Percentiles rank a stretch among this genome's conserved stretches.
phyloP scores from a whole-genome alignment of 2,113 vertebrate genomes.

The Sinocyclocheilus maitianheensis region DNA sequence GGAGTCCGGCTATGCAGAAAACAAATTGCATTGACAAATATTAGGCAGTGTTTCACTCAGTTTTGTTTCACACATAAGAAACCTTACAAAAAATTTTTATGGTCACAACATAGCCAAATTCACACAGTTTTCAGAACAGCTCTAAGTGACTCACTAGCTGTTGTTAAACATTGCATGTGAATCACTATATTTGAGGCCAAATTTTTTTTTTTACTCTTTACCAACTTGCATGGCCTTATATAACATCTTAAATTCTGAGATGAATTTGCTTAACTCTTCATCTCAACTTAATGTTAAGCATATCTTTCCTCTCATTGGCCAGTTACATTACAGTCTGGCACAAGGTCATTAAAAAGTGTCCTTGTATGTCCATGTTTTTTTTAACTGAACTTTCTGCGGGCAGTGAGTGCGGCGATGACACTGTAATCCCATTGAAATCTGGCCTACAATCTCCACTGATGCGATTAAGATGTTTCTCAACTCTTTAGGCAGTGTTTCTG shows the following conservation, averaged over 20 bases:
- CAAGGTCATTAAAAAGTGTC: constrained; percentile 15
- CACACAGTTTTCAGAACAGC: constrained; percentile 34
- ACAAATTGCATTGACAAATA: neutral
- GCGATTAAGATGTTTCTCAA: constrained; percentile 43
- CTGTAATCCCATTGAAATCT: constrained; percentile 43
- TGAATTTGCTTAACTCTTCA: neutral
- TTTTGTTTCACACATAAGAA: neutral
- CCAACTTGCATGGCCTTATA: neutral
- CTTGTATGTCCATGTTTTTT: neutral
- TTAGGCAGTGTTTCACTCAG: neutral
- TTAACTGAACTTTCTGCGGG: constrained; percentile 22
- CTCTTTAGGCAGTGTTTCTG: neutral
- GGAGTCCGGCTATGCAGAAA: neutral
- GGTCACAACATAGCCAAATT: neutral
- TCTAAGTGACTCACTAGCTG: constrained; percentile 17
- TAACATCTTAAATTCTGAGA: neutral
- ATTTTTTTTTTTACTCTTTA: neutral
- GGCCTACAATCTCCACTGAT: constrained; percentile 33
- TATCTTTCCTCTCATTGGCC: neutral
- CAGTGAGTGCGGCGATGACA: neutral
- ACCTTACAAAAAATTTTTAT: neutral
- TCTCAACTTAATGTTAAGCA: neutral
- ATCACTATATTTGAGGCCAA: neutral
- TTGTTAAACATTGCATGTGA: constrained; percentile 26
- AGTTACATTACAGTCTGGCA: neutral